phyloP scores from a whole-genome alignment of 92 coral and sea anemone species.

The Scolanthus callimorphus region DNA sequence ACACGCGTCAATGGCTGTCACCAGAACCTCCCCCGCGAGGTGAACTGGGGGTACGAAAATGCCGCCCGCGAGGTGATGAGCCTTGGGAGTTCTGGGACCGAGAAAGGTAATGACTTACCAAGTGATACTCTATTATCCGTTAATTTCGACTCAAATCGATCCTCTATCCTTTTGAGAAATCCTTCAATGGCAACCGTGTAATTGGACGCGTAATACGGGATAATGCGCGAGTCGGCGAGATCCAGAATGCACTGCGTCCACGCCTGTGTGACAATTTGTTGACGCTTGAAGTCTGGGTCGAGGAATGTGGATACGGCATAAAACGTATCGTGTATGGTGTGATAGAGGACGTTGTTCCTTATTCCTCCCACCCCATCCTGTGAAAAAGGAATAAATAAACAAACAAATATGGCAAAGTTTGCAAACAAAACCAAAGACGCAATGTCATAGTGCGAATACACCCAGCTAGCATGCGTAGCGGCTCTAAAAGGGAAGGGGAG shows the following conservation, averaged over 20 bases:
- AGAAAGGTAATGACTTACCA: conserved; percentile 16
- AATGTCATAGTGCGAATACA: too few species aligned
- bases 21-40: too few species aligned
- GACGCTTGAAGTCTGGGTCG: conserved; percentile 87
- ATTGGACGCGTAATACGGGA: conserved; percentile 78
- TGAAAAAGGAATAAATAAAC: too few species aligned
- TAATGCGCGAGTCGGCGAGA: conserved; percentile 69
- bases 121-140: conserved; percentile 14
- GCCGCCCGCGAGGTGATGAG: too few species aligned
- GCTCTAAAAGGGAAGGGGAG: too few species aligned
- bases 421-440: too few species aligned
- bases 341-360: conserved; percentile 76
- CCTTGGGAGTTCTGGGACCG: too few species aligned
- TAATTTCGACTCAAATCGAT: conserved; percentile 11
- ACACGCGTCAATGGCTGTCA: too few species aligned
- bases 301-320: conserved; percentile 69
- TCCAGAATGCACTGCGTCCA: conserved; percentile 71
- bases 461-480: too few species aligned
- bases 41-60: too few species aligned
- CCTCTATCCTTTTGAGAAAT: conserved; percentile 25
- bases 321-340: conserved; percentile 91
- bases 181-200: conserved; percentile 65
- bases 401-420: too few species aligned
- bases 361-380: too few species aligned
- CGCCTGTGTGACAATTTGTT: conserved; percentile 80